Base-by-base conservation (phyloP, 2,888 invertebrate genomes). In the Melanostoma mellinum region DNA sequence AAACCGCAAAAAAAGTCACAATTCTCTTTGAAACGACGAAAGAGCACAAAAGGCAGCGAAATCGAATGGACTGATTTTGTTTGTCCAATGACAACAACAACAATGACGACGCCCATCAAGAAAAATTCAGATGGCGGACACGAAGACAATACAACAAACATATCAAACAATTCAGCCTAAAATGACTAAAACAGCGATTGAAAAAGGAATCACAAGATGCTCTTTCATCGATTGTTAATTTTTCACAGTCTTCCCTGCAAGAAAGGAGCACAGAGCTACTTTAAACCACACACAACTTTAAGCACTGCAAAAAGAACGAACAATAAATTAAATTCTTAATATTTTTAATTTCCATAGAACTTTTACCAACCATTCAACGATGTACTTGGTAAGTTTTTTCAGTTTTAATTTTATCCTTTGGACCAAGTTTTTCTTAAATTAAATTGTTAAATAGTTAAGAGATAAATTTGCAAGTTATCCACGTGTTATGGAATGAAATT, bases 1-100 rank as follows among this genome's bases (percentile, higher is more conserved):
- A 97, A 97, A 94, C 94, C 95, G 89, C 94, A 95, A 89, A 97
- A 96, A 92, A 96, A 96, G 90, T 95, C 96, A 60, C 97, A 97
- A 91, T 97, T 97, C 91, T 96, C 97, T 0, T 90, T 97, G 88
- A 97, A 97, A 89, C 92, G 95, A 56, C 95, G 95, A 88, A 95
- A 95, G 89, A 96, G 96, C 88, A 96, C 96, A 92, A 96, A 96
- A 91, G 95, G 95, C 90, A 95, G 95, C 86, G 97, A 97, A 88
- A 85, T 89, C 10, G 97, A 97, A 87, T 94, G 95, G 88, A 96
- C 95, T 33, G 97, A 97, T 89, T 94, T 97, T 88, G 96, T 98
- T 86, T 98, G 97, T 88, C 97, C 98, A n/a, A 92, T 90, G 89
- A 87, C 87, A 88, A 89, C 81, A 63, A 86, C 86, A 35, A 74